Base-by-base conservation (phyloP, 2,797 vertebrate genomes). In the Enteromius treurensis region DNA sequence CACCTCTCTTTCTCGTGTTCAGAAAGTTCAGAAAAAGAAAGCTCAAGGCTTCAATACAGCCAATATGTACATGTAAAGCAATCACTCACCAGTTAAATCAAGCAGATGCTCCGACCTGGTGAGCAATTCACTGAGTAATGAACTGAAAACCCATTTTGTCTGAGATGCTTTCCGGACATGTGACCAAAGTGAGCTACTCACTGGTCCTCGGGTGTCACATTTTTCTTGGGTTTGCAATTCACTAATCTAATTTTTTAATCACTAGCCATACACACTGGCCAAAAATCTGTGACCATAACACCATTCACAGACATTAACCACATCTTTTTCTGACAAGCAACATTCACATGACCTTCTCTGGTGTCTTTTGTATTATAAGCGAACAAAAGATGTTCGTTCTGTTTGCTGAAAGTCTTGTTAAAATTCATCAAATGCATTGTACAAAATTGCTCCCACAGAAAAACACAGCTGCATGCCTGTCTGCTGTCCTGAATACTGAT, bases 61-160 rank as follows among this genome's bases (percentile, higher is more conserved):
- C 75, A 34, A 26, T 51, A n/a, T 79, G 84, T 70, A 79, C 34
- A 84, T 19, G 34, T 55, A 83, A 58, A 32, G 74, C 74, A 77
- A 51, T 60, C 60, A 77, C 77, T 67, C 85, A 84, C 42, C 68
- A 64, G 75, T 78, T 82, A 69, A 86, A 81, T 81, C 77, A 79
- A 83, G 62, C 73, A 76, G 26, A 79, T 86, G 84, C 73, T 75
- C 64, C 40, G 81, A 80, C 79, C 70, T 49, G 82, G 55, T 80
- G 51, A 69, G 58, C 49, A 70, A 77, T 81, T 77, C 34, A 74
- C 73, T 67, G 80, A 82, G 64, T 88, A 88, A 86, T 84, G 76
- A 69, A 80, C 69, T 80, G 84, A 86, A 79, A 84, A 71, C 9
- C 42, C 51, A 79, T 34, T 80, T 80, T 55, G 73, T 75, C 55